Conservation (phyloP, 2,113 vertebrate genomes). For the Hemichromis elongatus region DNA sequence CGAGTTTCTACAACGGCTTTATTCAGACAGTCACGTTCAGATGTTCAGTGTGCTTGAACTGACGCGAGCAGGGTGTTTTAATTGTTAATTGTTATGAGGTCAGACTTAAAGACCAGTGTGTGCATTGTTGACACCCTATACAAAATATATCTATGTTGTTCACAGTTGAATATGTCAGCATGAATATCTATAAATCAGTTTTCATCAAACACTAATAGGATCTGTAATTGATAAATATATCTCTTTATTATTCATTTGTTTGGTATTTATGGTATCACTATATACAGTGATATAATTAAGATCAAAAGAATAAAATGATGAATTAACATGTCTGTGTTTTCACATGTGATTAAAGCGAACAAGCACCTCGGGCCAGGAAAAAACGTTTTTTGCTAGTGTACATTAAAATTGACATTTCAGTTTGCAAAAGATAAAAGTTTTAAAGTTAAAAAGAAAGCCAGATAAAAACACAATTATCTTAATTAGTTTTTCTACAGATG, state of each 20-base stretch:
- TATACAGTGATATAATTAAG: not conserved
- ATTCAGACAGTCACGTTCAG: not conserved
- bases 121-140: not conserved
- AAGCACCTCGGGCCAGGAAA: not conserved
- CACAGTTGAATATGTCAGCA: not conserved
- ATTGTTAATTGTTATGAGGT: not conserved
- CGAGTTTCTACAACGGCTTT: not conserved
- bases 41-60: not conserved
- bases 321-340: not conserved
- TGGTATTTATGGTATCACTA: not conserved
- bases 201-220: not conserved
- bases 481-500: slow-evolving; percentile 25
- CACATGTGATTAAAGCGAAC: not conserved
- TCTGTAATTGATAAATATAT: not conserved
- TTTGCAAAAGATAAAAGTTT: not conserved
- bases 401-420: not conserved
- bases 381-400: not conserved
- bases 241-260: not conserved
- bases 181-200: not conserved
- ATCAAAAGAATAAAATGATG: not conserved
- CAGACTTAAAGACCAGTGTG: not conserved
- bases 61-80: not conserved
- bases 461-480: not conserved
- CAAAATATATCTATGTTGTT: not conserved
- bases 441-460: not conserved